phyloP scores from a whole-genome alignment of 2,888 invertebrate genomes.

The Rhagonycha lutea region DNA sequence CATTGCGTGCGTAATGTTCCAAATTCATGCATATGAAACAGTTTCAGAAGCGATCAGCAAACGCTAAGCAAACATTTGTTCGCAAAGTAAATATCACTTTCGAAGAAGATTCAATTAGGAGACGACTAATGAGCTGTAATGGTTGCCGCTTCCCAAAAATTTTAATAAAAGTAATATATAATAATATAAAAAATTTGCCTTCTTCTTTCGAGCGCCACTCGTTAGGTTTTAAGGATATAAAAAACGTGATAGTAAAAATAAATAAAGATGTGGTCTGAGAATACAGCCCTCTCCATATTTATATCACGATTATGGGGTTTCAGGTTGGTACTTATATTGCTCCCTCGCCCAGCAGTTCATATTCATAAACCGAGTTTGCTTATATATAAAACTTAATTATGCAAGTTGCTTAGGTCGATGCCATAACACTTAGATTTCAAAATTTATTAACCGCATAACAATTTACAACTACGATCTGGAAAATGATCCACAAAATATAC shows the following conservation, averaged over 20 bases:
- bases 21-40: constrained; percentile 51
- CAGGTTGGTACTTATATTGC: constrained; percentile 47
- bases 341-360: constrained; percentile 36
- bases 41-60: constrained; percentile 44
- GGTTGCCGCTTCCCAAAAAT: constrained; percentile 47
- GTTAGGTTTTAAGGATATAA: constrained; percentile 10
- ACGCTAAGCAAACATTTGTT: constrained; percentile 19
- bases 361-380: constrained; percentile 37
- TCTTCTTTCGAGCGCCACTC: constrained; percentile 48
- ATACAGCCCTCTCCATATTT: constrained; percentile 42
- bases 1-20: constrained; percentile 33
- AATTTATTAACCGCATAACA: neutral
- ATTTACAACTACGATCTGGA: neutral
- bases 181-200: constrained; percentile 53
- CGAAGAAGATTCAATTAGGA: constrained; percentile 52
- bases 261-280: constrained; percentile 19
- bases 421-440: constrained; percentile 19
- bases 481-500: neutral
- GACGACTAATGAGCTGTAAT: constrained; percentile 47
- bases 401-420: constrained; percentile 26
- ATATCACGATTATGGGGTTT: constrained; percentile 49
- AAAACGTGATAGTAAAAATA: constrained; percentile 1
- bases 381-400: constrained; percentile 38
- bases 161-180: constrained; percentile 55
- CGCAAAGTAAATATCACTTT: constrained; percentile 41